Percentiles rank a stretch among this genome's conserved stretches.
Conservation (phyloP, 2,797 vertebrate genomes). For the Hephaestus fuliginosus region DNA sequence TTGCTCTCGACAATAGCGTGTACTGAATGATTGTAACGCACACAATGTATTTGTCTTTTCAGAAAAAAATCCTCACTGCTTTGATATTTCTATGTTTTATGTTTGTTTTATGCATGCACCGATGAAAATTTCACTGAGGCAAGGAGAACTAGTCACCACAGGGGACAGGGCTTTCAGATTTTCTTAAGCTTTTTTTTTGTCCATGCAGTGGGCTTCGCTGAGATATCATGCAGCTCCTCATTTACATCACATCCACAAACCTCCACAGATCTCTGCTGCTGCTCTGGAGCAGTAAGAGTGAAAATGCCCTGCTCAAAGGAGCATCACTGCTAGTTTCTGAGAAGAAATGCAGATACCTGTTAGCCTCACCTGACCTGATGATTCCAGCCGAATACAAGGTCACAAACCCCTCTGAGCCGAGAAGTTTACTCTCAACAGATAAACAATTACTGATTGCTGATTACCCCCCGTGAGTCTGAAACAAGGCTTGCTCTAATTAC, state of each 20-base stretch:
- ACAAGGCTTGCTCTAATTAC: neutral
- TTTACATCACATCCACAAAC: neutral
- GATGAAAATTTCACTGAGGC: neutral
- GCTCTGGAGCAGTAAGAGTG: neutral
- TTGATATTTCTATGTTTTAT: neutral
- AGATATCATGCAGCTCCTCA: neutral
- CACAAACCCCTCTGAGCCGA: conserved; percentile 4
- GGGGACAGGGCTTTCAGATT: neutral
- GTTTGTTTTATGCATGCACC: neutral
- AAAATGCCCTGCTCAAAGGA: neutral
- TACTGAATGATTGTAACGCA: neutral
- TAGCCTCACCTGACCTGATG: neutral
- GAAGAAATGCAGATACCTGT: neutral
- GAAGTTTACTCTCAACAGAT: conserved; percentile 6
- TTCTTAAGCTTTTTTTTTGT: neutral
- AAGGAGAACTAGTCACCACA: neutral
- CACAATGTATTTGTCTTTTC: neutral
- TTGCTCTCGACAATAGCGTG: neutral
- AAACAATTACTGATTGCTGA: conserved; percentile 34
- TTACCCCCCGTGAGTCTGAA: conserved; percentile 9
- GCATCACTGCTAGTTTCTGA: conserved; percentile 8
- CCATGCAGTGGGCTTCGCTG: neutral
- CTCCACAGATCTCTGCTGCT: neutral
- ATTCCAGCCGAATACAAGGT: neutral
- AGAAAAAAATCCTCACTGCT: neutral